These are phyloP conservation scores for Cryptotermes secundus DNA, from an alignment of 1,140 invertebrate species.

Conservation along the genomic window DNA sequence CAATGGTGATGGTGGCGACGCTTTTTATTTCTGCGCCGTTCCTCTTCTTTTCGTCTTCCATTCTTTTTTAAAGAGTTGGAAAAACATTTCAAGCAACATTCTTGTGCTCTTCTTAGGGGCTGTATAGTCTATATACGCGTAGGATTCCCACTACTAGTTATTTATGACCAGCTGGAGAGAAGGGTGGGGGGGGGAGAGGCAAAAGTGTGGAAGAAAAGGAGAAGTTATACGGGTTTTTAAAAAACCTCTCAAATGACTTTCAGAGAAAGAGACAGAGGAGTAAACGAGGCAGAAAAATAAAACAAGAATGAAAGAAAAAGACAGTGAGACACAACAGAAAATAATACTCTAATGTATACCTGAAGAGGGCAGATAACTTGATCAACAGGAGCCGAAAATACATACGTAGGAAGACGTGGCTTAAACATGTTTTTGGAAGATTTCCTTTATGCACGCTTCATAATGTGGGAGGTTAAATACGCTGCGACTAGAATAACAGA, in stretches of 20 bases:
- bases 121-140: not conserved
- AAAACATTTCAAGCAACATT: conserved; percentile 28
- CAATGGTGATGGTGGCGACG: conserved; percentile 14
- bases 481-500: conserved; percentile 6
- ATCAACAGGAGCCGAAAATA: not conserved
- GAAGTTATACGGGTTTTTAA: conserved; percentile 16
- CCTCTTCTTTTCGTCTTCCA: conserved; percentile 16
- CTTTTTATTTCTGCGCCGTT: not conserved
- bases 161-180: conserved; percentile 23
- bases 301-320: not conserved
- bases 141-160: conserved; percentile 23
- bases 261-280: not conserved
- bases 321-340: conserved; percentile 24
- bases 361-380: not conserved
- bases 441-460: not conserved
- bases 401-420: not conserved
- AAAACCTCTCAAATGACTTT: conserved; percentile 25
- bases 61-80: conserved; percentile 29
- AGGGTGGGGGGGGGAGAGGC: not conserved
- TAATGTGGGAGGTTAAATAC: conserved; percentile 13
- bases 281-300: not conserved
- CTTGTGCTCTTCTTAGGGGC: conserved; percentile 25
- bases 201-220: not conserved
- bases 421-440: not conserved
- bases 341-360: not conserved